Percentiles rank a stretch among this genome's conserved stretches.
Conservation (phyloP, 2,113 vertebrate genomes). For the Phycodurus eques region DNA sequence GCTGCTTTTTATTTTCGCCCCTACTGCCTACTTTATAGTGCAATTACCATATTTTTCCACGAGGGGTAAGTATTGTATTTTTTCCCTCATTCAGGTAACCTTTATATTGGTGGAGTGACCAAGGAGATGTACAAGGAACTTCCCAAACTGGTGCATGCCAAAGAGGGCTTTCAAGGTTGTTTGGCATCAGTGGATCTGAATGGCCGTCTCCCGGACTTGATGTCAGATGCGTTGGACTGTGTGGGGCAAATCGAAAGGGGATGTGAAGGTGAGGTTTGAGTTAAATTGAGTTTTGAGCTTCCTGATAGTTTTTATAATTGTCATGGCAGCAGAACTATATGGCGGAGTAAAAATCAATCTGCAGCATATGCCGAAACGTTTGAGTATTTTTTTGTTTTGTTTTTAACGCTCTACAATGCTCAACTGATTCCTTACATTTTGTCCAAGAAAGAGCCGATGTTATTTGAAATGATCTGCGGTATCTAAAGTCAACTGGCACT, state of each 20-base stretch:
- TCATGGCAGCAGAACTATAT: background rate
- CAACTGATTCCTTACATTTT: background rate
- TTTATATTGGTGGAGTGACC: conserved; percentile 90
- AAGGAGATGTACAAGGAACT: conserved; percentile 93
- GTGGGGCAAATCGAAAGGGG: conserved; percentile 95
- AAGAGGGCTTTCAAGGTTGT: conserved; percentile 95
- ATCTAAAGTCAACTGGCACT: background rate
- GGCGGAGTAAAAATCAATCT: background rate
- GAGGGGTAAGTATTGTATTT: conserved; percentile 58
- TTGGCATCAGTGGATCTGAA: conserved; percentile 94
- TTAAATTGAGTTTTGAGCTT: background rate
- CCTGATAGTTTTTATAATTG: background rate
- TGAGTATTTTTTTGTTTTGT: background rate
- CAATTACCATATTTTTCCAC: conserved; percentile 31
- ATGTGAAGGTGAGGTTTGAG: conserved; percentile 86
- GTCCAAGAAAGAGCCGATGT: background rate
- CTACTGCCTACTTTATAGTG: background rate
- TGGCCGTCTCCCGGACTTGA: conserved; percentile 90
- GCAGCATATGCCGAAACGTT: no score
- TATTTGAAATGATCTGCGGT: background rate
- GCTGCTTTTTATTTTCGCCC: no score
- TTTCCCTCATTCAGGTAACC: conserved; percentile 76
- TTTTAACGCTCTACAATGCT: background rate
- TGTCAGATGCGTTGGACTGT: conserved; percentile 92
- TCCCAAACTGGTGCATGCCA: conserved; percentile 93